These are phyloP conservation scores for Brachymystax lenok DNA, from an alignment of 2,797 vertebrate genomes.

Conservation along the genomic window DNA sequence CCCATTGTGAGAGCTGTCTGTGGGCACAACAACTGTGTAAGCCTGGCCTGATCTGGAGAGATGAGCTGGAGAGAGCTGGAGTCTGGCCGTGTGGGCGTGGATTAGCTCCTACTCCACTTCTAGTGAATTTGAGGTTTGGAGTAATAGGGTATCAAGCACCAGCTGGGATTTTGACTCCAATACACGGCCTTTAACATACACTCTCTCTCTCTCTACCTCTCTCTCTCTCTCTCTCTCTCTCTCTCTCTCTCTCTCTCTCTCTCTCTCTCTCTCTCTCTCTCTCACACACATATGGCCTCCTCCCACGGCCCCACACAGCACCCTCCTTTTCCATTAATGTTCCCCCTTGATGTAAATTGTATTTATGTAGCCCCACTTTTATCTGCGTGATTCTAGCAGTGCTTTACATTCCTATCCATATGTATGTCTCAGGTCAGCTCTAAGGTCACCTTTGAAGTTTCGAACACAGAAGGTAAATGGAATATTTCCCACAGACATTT, in stretches of 20 bases:
- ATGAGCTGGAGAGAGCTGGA: constrained; percentile 20
- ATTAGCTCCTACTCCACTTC: background rate
- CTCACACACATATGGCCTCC: background rate
- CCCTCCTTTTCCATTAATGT: background rate
- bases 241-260: background rate
- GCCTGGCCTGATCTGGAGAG: constrained; percentile 21
- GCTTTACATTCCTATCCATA: constrained; percentile 47
- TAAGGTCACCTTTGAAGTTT: constrained; percentile 50
- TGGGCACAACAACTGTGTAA: constrained; percentile 55
- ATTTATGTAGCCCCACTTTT: constrained; percentile 27
- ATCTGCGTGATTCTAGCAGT: constrained; percentile 33
- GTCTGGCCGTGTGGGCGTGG: constrained; percentile 26
- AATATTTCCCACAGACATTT: constrained; percentile 28
- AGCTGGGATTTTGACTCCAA: background rate
- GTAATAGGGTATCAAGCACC: background rate
- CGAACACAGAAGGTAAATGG: constrained; percentile 8
- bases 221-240: background rate
- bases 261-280: background rate
- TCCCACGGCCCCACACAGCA: background rate
- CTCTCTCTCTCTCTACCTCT: no score
- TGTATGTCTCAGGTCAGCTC: constrained; percentile 44
- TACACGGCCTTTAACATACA: constrained; percentile 3
- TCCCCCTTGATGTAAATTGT: constrained; percentile 18
- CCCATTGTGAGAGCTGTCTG: constrained; percentile 53
- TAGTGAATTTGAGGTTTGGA: background rate